A percentile compares a stretch with the other conserved stretches of the same genome.
phyloP scores from a whole-genome alignment of 2,888 invertebrate species.

The Pterostichus madidus region DNA sequence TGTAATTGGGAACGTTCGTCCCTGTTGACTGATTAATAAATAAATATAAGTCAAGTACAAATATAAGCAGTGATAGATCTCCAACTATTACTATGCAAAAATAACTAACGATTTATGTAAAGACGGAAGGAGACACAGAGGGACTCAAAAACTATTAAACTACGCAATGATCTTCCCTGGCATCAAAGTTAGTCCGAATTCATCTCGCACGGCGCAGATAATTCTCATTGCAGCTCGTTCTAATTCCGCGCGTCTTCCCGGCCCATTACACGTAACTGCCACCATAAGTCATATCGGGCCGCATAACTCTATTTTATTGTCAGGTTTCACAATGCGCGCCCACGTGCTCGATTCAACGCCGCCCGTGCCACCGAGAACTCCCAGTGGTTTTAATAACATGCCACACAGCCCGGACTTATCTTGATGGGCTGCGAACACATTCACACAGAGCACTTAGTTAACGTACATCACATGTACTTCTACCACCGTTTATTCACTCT shows the following conservation, averaged over 20 bases:
- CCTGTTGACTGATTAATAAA: no score
- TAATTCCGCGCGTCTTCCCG: constrained; percentile 50
- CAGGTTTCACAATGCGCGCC: constrained; percentile 50
- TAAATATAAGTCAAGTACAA: no score
- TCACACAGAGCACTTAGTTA: no score
- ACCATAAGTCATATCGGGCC: constrained; percentile 62
- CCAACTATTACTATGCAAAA: no score
- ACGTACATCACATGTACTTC: no score
- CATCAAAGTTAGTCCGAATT: neutral
- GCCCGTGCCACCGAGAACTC: neutral
- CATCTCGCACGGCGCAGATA: constrained; percentile 42
- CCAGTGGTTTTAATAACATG: constrained; percentile 37
- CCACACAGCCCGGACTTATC: constrained; percentile 34
- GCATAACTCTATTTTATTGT: constrained; percentile 65
- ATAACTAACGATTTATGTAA: no score
- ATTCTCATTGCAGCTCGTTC: constrained; percentile 39
- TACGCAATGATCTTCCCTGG: no score
- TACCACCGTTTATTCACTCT: no score
- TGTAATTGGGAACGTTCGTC: no score
- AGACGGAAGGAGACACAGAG: no score
- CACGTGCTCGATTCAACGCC: constrained; percentile 33
- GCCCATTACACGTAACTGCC: constrained; percentile 59
- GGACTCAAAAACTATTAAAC: no score
- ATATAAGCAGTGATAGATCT: no score
- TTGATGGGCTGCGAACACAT: constrained; percentile 47